Evolutionary conservation across 1,140 invertebrate species (phyloP).

Genomic region (Nomia melanderi): DNA sequence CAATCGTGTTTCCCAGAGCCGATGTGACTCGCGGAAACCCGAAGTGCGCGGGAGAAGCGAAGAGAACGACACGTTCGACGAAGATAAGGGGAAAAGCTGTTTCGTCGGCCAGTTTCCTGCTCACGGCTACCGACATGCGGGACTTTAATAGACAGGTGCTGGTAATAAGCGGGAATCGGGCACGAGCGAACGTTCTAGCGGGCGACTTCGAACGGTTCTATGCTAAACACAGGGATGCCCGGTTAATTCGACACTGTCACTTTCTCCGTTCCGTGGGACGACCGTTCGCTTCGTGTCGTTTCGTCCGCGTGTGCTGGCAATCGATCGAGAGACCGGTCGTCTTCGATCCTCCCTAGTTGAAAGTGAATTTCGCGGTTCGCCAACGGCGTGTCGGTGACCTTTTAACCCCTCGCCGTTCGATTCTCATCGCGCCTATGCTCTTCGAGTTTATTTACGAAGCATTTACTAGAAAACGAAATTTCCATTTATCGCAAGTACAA

Average conservation of each 20-base stretch:
- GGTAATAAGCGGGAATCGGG: constrained; percentile 42
- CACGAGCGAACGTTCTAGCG: background rate
- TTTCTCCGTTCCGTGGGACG: constrained; percentile 49
- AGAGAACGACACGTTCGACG: background rate
- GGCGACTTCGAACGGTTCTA: constrained; percentile 23
- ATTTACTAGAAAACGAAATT: too few relatives aligned
- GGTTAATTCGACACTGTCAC: constrained; percentile 32
- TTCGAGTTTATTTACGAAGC: too few relatives aligned
- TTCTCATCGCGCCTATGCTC: too few relatives aligned
- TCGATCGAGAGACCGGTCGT: constrained; percentile 12
- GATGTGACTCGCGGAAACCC: too few relatives aligned
- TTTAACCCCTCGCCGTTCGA: constrained; percentile 26
- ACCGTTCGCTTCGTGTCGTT: background rate
- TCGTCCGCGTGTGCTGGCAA: background rate
- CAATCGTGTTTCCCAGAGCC: too few relatives aligned
- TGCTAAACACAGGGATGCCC: constrained; percentile 32
- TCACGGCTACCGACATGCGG: constrained; percentile 1
- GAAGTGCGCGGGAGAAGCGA: background rate
- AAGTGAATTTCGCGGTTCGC: constrained; percentile 52
- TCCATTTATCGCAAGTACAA: too few relatives aligned
- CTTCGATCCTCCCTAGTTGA: constrained; percentile 36
- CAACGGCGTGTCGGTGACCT: constrained; percentile 33
- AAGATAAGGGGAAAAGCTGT: constrained; percentile 14
- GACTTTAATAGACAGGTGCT: constrained; percentile 16
- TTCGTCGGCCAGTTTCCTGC: constrained; percentile 18